phyloP scores from a whole-genome alignment of 2,888 invertebrate genomes.

The Leucozona laternaria region DNA sequence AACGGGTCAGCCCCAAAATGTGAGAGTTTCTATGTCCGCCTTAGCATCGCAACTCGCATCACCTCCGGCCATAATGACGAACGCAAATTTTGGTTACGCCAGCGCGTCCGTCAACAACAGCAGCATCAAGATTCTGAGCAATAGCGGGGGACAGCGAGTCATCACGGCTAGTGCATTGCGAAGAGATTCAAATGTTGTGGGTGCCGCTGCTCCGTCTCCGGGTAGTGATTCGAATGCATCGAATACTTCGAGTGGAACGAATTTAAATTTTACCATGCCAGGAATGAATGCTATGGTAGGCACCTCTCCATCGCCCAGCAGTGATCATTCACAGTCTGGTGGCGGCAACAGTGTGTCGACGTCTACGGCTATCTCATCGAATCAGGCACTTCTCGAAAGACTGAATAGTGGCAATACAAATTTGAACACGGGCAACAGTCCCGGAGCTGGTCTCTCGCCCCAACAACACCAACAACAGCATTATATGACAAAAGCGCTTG shows the following conservation, averaged over 20 bases:
- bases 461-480: conserved; percentile 78
- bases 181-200: conserved; percentile 84
- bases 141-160: conserved; percentile 79
- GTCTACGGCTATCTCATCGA: conserved; percentile 79
- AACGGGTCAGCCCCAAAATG: conserved; percentile 79
- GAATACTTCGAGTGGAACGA: conserved; percentile 81
- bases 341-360: conserved; percentile 58
- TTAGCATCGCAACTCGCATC: conserved; percentile 84
- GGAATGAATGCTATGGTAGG: conserved; percentile 86
- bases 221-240: conserved; percentile 83
- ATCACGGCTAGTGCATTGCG: conserved; percentile 82
- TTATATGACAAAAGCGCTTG: conserved; percentile 81
- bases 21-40: conserved; percentile 84
- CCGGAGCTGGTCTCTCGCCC: conserved; percentile 80
- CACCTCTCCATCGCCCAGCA: conserved; percentile 83
- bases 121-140: conserved; percentile 77
- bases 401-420: conserved; percentile 81
- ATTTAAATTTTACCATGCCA: conserved; percentile 86
- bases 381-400: conserved; percentile 82
- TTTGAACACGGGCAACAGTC: conserved; percentile 69
- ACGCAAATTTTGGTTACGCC: conserved; percentile 80
- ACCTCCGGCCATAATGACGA: conserved; percentile 83
- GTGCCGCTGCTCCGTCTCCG: conserved; percentile 84
- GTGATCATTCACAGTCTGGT: conserved; percentile 81
- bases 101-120: conserved; percentile 78